Conservation (phyloP, 2,888 invertebrate species). For the Escarpia spicata region DNA sequence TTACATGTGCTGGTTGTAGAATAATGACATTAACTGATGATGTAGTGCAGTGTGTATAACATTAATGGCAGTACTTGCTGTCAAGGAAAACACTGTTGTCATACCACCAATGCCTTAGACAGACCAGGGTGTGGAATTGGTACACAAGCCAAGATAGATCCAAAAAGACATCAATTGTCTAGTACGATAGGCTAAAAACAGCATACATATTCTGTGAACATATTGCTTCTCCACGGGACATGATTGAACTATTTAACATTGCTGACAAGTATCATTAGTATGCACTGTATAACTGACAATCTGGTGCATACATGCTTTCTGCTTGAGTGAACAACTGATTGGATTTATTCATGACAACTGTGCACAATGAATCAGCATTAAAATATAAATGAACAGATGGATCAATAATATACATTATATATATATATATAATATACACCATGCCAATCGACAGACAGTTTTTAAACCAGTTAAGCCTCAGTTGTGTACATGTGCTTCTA, state of each 20-base stretch:
- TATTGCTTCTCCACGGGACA: not conserved
- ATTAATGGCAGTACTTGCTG: not conserved
- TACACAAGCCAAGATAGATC: not conserved
- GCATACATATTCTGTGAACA: not conserved
- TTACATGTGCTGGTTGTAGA: not conserved
- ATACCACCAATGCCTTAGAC: not conserved
- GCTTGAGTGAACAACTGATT: not conserved
- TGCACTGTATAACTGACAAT: not conserved
- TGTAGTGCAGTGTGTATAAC: not conserved
- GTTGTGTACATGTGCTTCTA: too few relatives aligned
- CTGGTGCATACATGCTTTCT: not conserved
- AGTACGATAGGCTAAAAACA: not conserved
- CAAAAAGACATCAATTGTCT: not conserved
- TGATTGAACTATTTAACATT: not conserved
- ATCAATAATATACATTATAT: not conserved
- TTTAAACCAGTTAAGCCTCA: too few relatives aligned
- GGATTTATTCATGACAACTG: conserved; percentile 3
- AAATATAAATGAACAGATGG: not conserved
- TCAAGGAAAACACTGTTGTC: not conserved
- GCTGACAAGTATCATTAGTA: not conserved
- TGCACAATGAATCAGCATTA: not conserved
- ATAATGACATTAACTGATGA: not conserved
- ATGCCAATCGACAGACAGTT: too few relatives aligned
- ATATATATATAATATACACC: too few relatives aligned
- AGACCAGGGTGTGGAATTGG: not conserved